Base-by-base conservation (phyloP, 92 coral and sea anemone species). In the Heteractis magnifica region DNA sequence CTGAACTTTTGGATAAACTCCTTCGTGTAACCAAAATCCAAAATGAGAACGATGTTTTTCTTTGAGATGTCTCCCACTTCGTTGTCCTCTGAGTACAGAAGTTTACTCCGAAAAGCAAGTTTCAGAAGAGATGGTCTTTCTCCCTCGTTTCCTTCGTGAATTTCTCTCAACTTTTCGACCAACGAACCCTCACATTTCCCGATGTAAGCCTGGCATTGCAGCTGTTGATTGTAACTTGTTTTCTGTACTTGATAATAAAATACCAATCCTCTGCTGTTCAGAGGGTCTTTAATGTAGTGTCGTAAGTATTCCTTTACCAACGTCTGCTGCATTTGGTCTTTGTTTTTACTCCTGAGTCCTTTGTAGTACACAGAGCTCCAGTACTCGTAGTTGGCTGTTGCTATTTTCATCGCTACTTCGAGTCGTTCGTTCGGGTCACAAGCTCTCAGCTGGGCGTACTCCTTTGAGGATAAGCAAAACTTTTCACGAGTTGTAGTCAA, bases 11-110 rank as follows among this genome's bases (percentile, higher is more conserved):
- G 92, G 13, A 82, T 86, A 62, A 88, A 72, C 8, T 64, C 79
- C 72, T 93, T 89, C n/a, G 87, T 88, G 90, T 89, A 85, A 4
- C 98, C 98, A 73, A 84, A 92, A 92, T 94, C 98, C 79, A 94
- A 71, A 44, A 92, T 87, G 59, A 94, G 81, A n/a, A 83, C 98
- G 48, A 94, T 76, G 51, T 92, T 89, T 75, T 87, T 89, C 10
- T 91, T 90, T 34, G 84, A 87, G 81, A 77, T 79, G 55, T 87
- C 87, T 49, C 84, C 75, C 59, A 26, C 52, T 20, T 72, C 79
- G 15, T 23, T 77, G 55, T 34, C 82, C 65, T 82, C 90, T 70
- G 56, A 84, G 73, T 72, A 83, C 49, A 89, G 55, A 10, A 84
- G 84, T 65, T 87, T 89, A 52, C 87, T 86, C 73, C 87, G 92